Base-by-base conservation (phyloP, 1,140 invertebrate species). In the Phortica variegata region DNA sequence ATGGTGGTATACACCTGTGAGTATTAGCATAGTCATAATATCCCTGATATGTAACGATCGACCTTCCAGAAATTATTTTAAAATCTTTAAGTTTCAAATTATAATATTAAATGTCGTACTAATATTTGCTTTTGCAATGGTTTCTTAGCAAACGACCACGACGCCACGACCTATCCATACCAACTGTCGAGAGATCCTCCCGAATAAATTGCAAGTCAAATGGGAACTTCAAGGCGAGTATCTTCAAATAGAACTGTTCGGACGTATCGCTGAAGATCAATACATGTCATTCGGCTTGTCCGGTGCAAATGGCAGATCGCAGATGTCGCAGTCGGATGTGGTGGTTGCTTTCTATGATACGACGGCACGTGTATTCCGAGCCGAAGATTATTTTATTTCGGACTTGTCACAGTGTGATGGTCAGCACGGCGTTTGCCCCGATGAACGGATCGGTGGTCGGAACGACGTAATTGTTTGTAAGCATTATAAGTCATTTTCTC, bases 1-100 rank as follows among this genome's bases (percentile, higher is more conserved):
- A 63, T 91, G 89, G 89, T 91, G 89, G 89, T 91, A 91, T 78
- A 87, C 88, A 77, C 88, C 89, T 76, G 89, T 91, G 83, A 90
- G 88, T 88, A 82, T 60, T 65, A 65, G 63, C 39, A 48, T n/a
- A n/a, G n/a, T n/a, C n/a, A n/a, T n/a, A n/a, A n/a, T n/a, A n/a
- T n/a, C n/a, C n/a, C n/a, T n/a, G n/a, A n/a, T n/a, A n/a, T n/a
- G n/a, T n/a, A n/a, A n/a, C n/a, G n/a, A n/a, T n/a, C n/a, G n/a
- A n/a, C n/a, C n/a, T n/a, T n/a, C n/a, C n/a, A n/a, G n/a, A n/a
- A n/a, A n/a, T n/a, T n/a, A n/a, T n/a, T n/a, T n/a, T n/a, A n/a
- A n/a, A n/a, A n/a, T n/a, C n/a, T n/a, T n/a, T n/a, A n/a, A n/a
- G n/a, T n/a, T n/a, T n/a, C n/a, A n/a, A n/a, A n/a, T n/a, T n/a